Conservation (phyloP, 2,113 vertebrate species). For the Hydrochoerus hydrochaeris region DNA sequence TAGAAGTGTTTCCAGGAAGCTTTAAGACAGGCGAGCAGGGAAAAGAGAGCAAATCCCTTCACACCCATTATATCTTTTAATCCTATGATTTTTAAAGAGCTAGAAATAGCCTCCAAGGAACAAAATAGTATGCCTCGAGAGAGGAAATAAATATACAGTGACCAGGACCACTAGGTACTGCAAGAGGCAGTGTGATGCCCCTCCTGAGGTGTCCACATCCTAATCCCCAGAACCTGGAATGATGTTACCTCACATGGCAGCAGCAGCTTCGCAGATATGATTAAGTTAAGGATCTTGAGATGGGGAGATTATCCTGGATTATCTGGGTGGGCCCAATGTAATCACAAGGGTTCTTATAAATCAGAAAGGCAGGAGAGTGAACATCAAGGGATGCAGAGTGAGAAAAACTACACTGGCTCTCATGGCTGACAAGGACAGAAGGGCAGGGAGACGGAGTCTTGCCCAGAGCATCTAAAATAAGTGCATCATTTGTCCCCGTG, state of each 20-base stretch:
- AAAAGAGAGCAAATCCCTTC: not conserved
- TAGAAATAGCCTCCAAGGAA: not conserved
- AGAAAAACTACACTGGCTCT: not conserved
- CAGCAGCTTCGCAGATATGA: not conserved
- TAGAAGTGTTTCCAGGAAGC: not conserved
- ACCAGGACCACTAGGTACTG: not conserved
- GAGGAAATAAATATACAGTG: not conserved
- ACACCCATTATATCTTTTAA: not conserved
- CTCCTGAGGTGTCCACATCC: not conserved
- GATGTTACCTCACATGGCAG: not conserved
- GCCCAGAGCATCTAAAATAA: not conserved
- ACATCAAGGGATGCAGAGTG: fast-evolving
- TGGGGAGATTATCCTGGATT: conserved; percentile 21
- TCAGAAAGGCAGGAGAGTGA: not conserved
- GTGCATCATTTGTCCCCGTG: not conserved
- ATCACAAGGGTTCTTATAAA: conserved; percentile 14
- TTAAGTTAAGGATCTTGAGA: conserved; percentile 48
- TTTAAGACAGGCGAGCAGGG: not conserved
- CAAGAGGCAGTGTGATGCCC: not conserved
- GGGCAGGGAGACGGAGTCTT: not conserved
- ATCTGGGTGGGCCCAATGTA: not conserved
- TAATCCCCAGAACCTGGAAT: not conserved
- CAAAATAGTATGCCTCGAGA: not conserved
- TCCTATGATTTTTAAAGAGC: conserved; percentile 36
- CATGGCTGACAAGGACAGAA: not conserved